Percentiles rank a stretch among this genome's conserved stretches.
phyloP scores from a whole-genome alignment of 2,797 vertebrate species.

The Sitta carolinensis region DNA sequence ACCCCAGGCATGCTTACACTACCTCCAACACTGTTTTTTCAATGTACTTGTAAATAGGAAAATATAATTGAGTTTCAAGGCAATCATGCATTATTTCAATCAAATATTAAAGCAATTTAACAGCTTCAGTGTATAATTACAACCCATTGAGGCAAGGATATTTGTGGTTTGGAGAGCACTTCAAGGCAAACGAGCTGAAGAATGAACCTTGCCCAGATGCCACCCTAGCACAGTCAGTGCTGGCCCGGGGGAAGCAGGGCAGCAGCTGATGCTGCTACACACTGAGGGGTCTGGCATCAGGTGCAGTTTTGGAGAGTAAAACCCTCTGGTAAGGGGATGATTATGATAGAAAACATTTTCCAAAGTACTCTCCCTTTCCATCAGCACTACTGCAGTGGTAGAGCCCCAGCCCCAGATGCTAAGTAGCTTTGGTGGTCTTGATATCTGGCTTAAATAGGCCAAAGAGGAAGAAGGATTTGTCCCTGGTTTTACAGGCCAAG shows the following conservation, averaged over 20 bases:
- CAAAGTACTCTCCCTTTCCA: neutral
- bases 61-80: neutral
- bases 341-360: neutral
- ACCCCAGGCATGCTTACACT: neutral
- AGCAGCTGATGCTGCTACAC: rapidly evolving
- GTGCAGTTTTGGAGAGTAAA: neutral
- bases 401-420: neutral
- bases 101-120: neutral
- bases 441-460: neutral
- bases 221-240: rapidly evolving
- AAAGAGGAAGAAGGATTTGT: neutral
- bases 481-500: neutral
- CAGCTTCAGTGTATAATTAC: neutral
- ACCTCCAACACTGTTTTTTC: neutral
- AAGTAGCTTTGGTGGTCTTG: neutral
- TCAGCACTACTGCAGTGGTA: neutral
- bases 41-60: neutral
- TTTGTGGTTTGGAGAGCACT: neutral
- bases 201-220: neutral
- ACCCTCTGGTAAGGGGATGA: neutral
- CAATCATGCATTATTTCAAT: neutral
- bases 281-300: rapidly evolving
- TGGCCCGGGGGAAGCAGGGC: rapidly evolving
- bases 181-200: neutral
- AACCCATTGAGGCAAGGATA: neutral